Conservation (phyloP, 2,888 invertebrate genomes). For the Mythimna lalbum region DNA sequence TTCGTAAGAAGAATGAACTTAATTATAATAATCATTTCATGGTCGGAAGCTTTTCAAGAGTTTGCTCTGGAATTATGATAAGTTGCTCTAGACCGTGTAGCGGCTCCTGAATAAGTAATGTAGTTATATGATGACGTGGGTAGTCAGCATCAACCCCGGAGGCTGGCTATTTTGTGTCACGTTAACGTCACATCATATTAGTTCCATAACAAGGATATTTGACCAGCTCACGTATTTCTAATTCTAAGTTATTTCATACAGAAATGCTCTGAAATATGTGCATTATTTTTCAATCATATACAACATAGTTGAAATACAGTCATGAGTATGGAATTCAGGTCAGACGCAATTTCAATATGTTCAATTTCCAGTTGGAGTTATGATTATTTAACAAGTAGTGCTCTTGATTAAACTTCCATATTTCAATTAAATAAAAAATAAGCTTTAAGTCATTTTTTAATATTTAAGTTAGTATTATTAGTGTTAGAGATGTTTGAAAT, state of each 20-base stretch:
- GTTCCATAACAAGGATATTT: too few relatives aligned
- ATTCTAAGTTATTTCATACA: background rate
- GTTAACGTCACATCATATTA: background rate
- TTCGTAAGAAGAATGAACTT: constrained; percentile 22
- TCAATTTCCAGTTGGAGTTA: background rate
- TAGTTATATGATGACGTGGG: background rate
- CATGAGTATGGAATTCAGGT: background rate
- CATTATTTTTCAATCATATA: background rate
- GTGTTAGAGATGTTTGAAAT: background rate
- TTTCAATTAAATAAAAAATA: background rate
- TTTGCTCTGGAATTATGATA: constrained; percentile 19
- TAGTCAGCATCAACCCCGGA: too few relatives aligned
- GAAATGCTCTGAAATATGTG: background rate
- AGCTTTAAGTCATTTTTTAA: too few relatives aligned
- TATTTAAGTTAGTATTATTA: background rate
- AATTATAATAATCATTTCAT: constrained; percentile 34
- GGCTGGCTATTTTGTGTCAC: background rate
- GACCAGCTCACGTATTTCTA: background rate
- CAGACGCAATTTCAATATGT: background rate
- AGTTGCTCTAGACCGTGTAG: background rate
- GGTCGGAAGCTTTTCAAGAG: constrained; percentile 11
- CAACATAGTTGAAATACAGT: background rate
- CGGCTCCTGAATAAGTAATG: constrained; percentile 15
- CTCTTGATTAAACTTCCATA: background rate
- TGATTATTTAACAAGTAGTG: background rate